A percentile compares a stretch with the other conserved stretches of the same genome.
These are phyloP conservation scores for Sinocyclocheilus anophthalmus DNA, from an alignment of 2,113 vertebrate genomes.

Conservation along the genomic window DNA sequence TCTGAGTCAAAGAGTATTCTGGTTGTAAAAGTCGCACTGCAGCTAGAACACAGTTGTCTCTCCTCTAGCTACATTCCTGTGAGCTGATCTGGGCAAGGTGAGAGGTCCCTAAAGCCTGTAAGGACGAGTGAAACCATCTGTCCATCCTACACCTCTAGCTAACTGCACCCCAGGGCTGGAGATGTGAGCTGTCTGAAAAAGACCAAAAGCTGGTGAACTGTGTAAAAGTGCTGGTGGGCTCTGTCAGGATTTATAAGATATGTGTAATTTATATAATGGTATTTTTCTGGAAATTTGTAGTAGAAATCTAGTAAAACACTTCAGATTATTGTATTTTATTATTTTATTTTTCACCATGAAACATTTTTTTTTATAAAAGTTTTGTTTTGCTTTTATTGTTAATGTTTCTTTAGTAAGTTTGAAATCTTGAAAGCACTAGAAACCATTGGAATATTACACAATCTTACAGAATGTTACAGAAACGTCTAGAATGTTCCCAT, in stretches of 20 bases:
- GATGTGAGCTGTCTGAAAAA: constrained; percentile 34
- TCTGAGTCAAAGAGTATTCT: neutral
- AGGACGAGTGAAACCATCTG: constrained; percentile 49
- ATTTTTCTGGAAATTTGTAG: neutral
- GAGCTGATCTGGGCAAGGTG: constrained; percentile 39
- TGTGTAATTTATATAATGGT: neutral
- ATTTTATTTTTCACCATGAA: neutral
- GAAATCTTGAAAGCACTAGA: no score
- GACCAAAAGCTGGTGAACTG: constrained; percentile 33
- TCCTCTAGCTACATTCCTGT: constrained; percentile 29
- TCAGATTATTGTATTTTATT: neutral
- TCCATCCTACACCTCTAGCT: constrained; percentile 46
- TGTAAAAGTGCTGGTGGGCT: constrained; percentile 17
- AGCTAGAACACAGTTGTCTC: constrained; percentile 34
- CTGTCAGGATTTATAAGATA: constrained; percentile 23
- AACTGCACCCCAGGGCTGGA: constrained; percentile 29
- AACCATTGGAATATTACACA: no score
- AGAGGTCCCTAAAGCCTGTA: constrained; percentile 44
- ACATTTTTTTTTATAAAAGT: no score
- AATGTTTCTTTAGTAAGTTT: no score
- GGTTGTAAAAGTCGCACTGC: neutral
- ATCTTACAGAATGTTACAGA: no score
- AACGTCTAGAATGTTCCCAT: no score
- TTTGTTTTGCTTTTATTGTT: no score
- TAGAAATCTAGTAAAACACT: neutral